Conservation (phyloP, 2,113 vertebrate species). For the Vimba vimba region DNA sequence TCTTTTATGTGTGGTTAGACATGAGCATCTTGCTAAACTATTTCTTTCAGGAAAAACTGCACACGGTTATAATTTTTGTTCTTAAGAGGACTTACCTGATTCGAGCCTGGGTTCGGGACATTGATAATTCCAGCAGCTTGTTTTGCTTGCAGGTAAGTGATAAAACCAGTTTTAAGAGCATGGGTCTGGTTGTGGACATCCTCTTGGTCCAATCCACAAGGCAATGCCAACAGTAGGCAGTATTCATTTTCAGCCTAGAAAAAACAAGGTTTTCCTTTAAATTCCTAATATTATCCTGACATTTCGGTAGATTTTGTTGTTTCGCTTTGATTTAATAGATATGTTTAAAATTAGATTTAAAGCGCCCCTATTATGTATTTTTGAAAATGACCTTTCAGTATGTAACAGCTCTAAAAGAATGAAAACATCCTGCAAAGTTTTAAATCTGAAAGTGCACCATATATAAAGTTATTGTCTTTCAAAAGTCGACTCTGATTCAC, state of each 20-base stretch:
- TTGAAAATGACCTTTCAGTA: too few relatives aligned
- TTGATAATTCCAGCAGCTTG: slow-evolving; percentile 99
- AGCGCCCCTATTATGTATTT: too few relatives aligned
- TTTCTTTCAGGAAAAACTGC: neutral
- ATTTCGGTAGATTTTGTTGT: neutral
- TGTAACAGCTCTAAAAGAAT: too few relatives aligned
- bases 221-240: slow-evolving; percentile 93
- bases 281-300: neutral
- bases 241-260: slow-evolving; percentile 94
- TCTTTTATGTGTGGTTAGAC: neutral
- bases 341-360: too few relatives aligned
- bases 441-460: too few relatives aligned
- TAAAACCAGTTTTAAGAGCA: slow-evolving; percentile 95
- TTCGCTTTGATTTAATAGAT: neutral
- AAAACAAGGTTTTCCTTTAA: neutral
- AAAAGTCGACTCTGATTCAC: too few relatives aligned
- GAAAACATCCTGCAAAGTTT: too few relatives aligned
- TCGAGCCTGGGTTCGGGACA: slow-evolving; percentile 96
- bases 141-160: slow-evolving; percentile 98
- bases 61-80: neutral
- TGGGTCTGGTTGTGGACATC: slow-evolving; percentile 95
- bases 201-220: slow-evolving; percentile 95
- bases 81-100: slow-evolving; percentile 82
- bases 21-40: neutral
- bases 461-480: too few relatives aligned